phyloP scores from a whole-genome alignment of 1,140 invertebrate genomes.

The Brachionus paranguensis region DNA sequence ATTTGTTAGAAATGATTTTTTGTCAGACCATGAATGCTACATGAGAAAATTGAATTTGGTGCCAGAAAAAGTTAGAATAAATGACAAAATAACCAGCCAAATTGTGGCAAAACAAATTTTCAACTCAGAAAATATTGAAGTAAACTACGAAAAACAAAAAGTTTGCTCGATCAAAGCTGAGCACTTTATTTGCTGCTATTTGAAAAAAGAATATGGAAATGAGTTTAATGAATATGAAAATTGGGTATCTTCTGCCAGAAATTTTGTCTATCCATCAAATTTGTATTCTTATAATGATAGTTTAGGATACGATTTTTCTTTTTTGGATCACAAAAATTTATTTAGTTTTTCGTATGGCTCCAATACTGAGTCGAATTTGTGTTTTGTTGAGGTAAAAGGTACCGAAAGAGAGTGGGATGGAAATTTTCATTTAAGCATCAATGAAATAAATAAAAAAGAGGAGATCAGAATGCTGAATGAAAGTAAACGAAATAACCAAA shows the following conservation, averaged over 20 bases:
- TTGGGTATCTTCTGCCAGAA: constrained; percentile 5
- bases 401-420: constrained; percentile 10
- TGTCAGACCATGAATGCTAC: background rate
- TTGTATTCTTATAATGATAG: background rate
- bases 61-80: background rate
- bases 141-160: background rate
- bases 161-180: background rate
- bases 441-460: constrained; percentile 22
- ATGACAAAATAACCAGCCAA: background rate
- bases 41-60: background rate
- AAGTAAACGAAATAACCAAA: background rate
- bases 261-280: background rate
- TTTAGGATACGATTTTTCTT: constrained; percentile 12
- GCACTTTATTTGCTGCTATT: background rate
- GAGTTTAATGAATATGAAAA: background rate
- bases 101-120: background rate
- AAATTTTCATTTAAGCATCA: constrained; percentile 5
- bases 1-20: background rate
- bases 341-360: background rate
- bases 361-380: background rate
- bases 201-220: background rate
- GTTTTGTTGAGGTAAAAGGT: constrained; percentile 29
- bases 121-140: background rate
- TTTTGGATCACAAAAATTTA: background rate
- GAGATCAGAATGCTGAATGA: background rate